Percentiles rank a stretch among this genome's conserved stretches.
Conservation (phyloP, 2,113 vertebrate genomes). For the Embiotoca jacksoni region DNA sequence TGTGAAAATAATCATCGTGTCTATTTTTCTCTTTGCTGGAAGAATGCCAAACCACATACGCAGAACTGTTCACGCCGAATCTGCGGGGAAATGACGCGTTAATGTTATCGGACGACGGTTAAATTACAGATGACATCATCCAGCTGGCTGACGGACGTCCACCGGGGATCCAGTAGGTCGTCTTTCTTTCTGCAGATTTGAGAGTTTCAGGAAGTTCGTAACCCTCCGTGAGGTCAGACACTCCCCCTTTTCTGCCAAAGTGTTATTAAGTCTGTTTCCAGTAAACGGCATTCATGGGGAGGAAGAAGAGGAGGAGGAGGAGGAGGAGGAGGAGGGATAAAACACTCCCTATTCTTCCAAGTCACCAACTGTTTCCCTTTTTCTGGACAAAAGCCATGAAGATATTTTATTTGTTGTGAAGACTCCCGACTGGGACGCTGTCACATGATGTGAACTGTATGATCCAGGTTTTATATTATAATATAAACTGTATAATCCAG, state of each 20-base stretch:
- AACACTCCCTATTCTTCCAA: conserved; percentile 39
- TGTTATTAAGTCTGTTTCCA: conserved; percentile 58
- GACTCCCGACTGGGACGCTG: background rate
- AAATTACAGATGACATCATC: conserved; percentile 28
- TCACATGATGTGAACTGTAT: background rate
- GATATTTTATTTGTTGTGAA: conserved; percentile 16
- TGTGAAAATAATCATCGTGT: conserved; percentile 13
- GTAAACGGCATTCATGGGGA: conserved; percentile 62
- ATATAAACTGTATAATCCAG: too few relatives aligned
- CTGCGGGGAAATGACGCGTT: background rate
- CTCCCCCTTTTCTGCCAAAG: conserved; percentile 38
- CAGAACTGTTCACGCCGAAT: conserved; percentile 1
- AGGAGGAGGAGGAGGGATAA: conserved; percentile 45
- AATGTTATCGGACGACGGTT: background rate
- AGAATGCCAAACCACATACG: background rate
- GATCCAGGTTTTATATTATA: too few relatives aligned
- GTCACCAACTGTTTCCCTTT: conserved; percentile 61
- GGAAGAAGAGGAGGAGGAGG: conserved; percentile 39
- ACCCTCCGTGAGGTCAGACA: conserved; percentile 35
- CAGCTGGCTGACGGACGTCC: conserved; percentile 6
- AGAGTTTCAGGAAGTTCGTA: conserved; percentile 33
- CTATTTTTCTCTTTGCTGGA: background rate
- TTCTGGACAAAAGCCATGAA: conserved; percentile 38
- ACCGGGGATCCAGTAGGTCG: conserved; percentile 2
- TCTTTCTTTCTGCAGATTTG: background rate